Conservation (phyloP, 2,113 vertebrate genomes). For the Plestiodon gilberti region DNA sequence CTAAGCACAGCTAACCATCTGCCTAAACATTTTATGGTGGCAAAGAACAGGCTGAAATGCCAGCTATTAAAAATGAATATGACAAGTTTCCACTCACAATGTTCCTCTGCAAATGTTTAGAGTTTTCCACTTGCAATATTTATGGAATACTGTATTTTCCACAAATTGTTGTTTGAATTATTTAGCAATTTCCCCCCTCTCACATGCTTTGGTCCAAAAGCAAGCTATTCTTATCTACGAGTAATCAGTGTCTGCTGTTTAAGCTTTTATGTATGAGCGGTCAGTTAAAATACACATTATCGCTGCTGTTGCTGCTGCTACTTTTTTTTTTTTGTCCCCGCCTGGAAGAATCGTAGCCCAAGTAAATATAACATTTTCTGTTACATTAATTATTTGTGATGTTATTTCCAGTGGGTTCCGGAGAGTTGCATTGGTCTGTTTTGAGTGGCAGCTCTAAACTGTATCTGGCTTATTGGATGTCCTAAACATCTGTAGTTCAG, state of each 20-base stretch:
- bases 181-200: constrained; percentile 6
- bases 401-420: neutral
- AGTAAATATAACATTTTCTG: constrained; percentile 1
- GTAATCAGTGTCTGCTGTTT: neutral
- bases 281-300: neutral
- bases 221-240: neutral
- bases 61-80: constrained; percentile 12
- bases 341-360: neutral
- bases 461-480: neutral
- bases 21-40: neutral
- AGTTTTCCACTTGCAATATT: constrained; percentile 30
- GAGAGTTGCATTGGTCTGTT: neutral
- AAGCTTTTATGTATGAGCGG: neutral
- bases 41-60: constrained; percentile 27
- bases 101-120: neutral
- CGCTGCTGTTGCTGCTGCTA: neutral
- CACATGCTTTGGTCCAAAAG: neutral
- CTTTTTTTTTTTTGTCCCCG: neutral
- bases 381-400: constrained; percentile 16
- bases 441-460: neutral
- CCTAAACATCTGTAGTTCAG: neutral
- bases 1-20: neutral
- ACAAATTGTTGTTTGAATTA: constrained; percentile 26
- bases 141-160: constrained; percentile 13
- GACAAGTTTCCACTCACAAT: neutral